Evolutionary conservation across 2,113 vertebrate genomes (phyloP), one percentile per base, ranked within the genome.

Genomic region (Hypocryptadius cinnamomeus): DNA sequence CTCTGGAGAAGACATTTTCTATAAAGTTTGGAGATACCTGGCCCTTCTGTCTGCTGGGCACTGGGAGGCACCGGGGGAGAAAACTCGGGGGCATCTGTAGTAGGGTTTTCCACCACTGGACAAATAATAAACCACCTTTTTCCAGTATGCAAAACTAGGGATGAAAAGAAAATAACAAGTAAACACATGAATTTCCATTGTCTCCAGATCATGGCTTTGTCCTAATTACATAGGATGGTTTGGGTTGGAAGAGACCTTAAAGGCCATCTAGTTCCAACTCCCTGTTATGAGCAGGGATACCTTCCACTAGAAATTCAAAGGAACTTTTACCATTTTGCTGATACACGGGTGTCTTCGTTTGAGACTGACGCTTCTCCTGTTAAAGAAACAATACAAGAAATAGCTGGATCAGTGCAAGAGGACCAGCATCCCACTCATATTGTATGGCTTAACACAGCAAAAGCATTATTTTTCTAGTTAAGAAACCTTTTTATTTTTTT

Each of bases 51-150:
- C 85, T 97, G 97, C 92, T 98, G 96, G 24, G 97, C 85, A 54
- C 91, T 95, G 69, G 94, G 94, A 95, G 97, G 96, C 69, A 96
- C 95, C 0, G 98, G 93, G 13, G 97, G 95, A 33, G 98, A 98
- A 65, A 98, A 44, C 56, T 98, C 72, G 8, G 96, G 87, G n/a
- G 97, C 98, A 80, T 98, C 98, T 18, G 97, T 86, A 39, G 96
- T 79, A 18, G 98, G 95, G 15, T 98, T 98, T 96, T 99, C 99
- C 84, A 99, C 98, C 90, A 99, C 99, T 2, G 99, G 99, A 90
- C 99, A 99, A 93, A 99, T 98, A 93, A 99, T 99, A 95, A 99
- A 99, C 99, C 99, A 99, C 56, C 99, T 98, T 97, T 99, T 99
- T 23, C 99, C 99, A 20, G 99, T 99, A 87, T 99, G 99, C 71